Percentiles rank a stretch among this genome's conserved stretches.
Evolutionary conservation across 2,797 vertebrate genomes (phyloP).

Genomic region (Macropodus opercularis): DNA sequence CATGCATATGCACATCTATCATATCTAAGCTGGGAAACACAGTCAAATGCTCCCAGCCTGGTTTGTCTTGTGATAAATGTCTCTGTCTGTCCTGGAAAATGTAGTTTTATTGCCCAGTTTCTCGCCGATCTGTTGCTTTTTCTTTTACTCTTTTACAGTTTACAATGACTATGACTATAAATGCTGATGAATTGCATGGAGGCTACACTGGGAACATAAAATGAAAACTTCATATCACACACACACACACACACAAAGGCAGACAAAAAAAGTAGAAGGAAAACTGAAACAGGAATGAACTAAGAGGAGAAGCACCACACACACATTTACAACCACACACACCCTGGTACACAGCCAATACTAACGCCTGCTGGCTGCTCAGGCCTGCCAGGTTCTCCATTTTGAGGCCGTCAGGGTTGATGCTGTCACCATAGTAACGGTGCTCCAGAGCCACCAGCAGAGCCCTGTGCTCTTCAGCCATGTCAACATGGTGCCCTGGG

Average conservation of each 20-base stretch:
- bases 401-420: conserved; percentile 79
- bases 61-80: too few species aligned
- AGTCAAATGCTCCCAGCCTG: too few species aligned
- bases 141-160: too few species aligned
- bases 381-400: conserved; percentile 77
- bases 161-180: too few species aligned
- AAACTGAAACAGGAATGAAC: background rate
- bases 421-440: conserved; percentile 88
- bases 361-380: conserved; percentile 90
- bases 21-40: too few species aligned
- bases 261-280: background rate
- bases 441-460: conserved; percentile 87
- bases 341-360: conserved; percentile 29
- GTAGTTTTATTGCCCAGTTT: too few species aligned
- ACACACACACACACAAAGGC: background rate
- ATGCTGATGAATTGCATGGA: too few species aligned
- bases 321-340: conserved; percentile 9
- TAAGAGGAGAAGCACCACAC: background rate
- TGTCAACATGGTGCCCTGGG: conserved; percentile 85
- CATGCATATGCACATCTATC: background rate
- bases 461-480: conserved; percentile 81
- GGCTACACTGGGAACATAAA: too few species aligned
- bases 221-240: too few species aligned
- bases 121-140: too few species aligned
- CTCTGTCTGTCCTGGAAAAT: too few species aligned